Conservation (phyloP, 35 echinoderm and acorn worm genomes). For the Ptychodera flava region DNA sequence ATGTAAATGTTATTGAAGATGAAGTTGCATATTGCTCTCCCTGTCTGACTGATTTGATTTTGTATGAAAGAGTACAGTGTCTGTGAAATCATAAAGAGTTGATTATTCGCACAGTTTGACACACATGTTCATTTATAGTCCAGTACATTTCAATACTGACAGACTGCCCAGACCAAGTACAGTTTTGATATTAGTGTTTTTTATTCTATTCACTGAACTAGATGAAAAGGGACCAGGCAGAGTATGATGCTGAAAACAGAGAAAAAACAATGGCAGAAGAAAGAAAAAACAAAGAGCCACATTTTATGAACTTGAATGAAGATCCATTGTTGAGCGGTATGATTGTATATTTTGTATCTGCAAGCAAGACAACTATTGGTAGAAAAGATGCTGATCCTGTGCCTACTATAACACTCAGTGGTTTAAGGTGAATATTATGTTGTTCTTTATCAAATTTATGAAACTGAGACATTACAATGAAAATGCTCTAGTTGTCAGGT, state of each 20-base stretch:
- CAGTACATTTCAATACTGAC: too few relatives aligned
- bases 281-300: conserved; percentile 74
- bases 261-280: conserved; percentile 35
- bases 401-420: conserved; percentile 79
- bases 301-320: conserved; percentile 84
- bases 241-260: conserved; percentile 11
- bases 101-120: too few relatives aligned
- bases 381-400: conserved; percentile 81
- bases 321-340: conserved; percentile 68
- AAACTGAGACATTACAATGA: too few relatives aligned
- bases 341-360: conserved; percentile 64
- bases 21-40: too few relatives aligned
- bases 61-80: too few relatives aligned
- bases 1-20: too few relatives aligned
- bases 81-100: too few relatives aligned
- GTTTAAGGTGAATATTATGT: conserved; percentile 50
- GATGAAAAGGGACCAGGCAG: conserved; percentile 50
- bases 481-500: too few relatives aligned
- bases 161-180: too few relatives aligned
- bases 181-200: neutral
- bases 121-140: too few relatives aligned
- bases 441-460: neutral
- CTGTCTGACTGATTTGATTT: too few relatives aligned
- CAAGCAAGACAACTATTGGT: conserved; percentile 83
- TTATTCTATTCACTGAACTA: too few relatives aligned